These are phyloP conservation scores for Leptinotarsa undecemlineata DNA, from an alignment of 1,140 invertebrate genomes.

Conservation along the genomic window DNA sequence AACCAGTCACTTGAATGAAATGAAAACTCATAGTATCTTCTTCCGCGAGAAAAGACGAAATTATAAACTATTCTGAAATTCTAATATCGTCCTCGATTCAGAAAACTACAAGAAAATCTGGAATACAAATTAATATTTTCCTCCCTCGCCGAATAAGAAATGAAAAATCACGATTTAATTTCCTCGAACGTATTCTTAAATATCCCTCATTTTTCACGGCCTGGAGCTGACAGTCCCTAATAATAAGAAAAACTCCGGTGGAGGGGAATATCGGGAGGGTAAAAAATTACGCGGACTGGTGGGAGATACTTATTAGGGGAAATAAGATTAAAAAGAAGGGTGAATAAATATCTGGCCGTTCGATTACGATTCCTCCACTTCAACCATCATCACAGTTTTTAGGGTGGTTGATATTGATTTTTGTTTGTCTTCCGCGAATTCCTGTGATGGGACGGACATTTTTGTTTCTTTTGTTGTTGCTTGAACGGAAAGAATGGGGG, in stretches of 20 bases:
- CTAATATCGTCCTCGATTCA: not conserved
- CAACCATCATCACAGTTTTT: conserved; percentile 28
- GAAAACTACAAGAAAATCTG: conserved; percentile 15
- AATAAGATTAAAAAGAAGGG: conserved; percentile 29
- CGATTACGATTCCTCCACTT: conserved; percentile 26
- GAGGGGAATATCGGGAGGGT: conserved; percentile 15
- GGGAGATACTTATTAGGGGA: conserved; percentile 28
- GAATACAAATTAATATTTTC: conserved; percentile 18
- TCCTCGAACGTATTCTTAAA: conserved; percentile 32
- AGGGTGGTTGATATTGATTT: conserved; percentile 25
- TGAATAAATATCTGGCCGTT: conserved; percentile 30
- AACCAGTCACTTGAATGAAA: too few relatives aligned
- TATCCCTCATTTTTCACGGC: conserved; percentile 32
- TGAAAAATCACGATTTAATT: conserved; percentile 32
- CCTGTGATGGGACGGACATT: conserved; percentile 10
- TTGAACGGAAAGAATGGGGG: not conserved
- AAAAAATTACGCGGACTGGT: conserved; percentile 25
- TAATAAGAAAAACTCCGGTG: conserved; percentile 26
- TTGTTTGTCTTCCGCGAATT: conserved; percentile 17
- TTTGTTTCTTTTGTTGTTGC: conserved; percentile 18
- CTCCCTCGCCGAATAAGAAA: conserved; percentile 19
- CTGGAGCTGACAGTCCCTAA: conserved; percentile 31
- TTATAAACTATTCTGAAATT: not conserved
- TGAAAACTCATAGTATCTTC: too few relatives aligned
- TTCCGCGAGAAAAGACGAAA: not conserved